phyloP scores from a whole-genome alignment of 2,113 vertebrate species.

The Indicator maculatus region DNA sequence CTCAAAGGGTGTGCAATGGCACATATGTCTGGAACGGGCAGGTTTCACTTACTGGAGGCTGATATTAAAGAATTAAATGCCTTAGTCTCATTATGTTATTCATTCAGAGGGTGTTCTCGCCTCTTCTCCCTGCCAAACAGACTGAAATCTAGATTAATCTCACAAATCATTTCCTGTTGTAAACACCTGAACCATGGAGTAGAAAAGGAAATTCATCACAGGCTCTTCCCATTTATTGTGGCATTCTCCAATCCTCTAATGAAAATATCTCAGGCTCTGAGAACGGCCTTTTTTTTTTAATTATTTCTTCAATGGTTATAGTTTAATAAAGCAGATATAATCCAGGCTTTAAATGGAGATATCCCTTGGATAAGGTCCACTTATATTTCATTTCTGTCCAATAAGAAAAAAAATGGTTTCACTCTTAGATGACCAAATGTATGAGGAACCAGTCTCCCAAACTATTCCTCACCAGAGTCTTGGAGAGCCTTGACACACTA shows the following conservation, averaged over 20 bases:
- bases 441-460: not conserved
- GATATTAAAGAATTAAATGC: conserved; percentile 16
- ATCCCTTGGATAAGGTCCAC: conserved; percentile 27
- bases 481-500: not conserved
- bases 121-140: conserved; percentile 1
- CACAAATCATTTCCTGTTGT: conserved; percentile 31
- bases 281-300: conserved; percentile 25
- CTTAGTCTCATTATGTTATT: conserved; percentile 6
- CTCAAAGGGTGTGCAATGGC: not conserved
- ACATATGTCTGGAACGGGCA: conserved; percentile 13
- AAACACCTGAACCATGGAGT: conserved; percentile 7
- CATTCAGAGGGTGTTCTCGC: not conserved
- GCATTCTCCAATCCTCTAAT: not conserved
- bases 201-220: conserved; percentile 31
- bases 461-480: not conserved
- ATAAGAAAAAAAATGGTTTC: not conserved
- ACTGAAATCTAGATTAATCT: conserved; percentile 28
- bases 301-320: conserved; percentile 28
- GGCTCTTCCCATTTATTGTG: not conserved
- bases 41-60: not conserved
- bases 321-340: conserved; percentile 59
- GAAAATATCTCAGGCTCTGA: conserved; percentile 5
- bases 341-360: conserved; percentile 33
- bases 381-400: not conserved
- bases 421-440: not conserved